phyloP scores from a whole-genome alignment of 2,888 invertebrate genomes.

The Heteromyza rotundicornis region DNA sequence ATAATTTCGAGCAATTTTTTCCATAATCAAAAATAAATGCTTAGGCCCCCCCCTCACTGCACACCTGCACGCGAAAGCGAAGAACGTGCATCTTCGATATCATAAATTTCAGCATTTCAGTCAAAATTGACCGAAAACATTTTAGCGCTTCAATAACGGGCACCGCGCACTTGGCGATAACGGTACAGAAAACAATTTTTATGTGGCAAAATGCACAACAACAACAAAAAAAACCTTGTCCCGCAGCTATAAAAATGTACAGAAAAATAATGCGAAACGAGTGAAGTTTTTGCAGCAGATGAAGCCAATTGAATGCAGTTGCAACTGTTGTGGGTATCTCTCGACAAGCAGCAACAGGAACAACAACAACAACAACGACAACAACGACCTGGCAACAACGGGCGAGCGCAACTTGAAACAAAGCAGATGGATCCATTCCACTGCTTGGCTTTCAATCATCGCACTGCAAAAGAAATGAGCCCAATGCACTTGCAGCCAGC shows the following conservation, averaged over 20 bases:
- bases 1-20: too few relatives aligned
- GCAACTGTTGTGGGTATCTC: not conserved
- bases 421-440: too few relatives aligned
- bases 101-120: not conserved
- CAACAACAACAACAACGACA: conserved; percentile 25
- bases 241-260: not conserved
- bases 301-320: conserved; percentile 51
- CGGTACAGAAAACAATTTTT: conserved; percentile 43
- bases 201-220: conserved; percentile 30
- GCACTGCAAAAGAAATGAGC: too few relatives aligned
- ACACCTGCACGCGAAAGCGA: not conserved
- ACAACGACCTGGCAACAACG: conserved; percentile 25
- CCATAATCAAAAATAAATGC: too few relatives aligned
- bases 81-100: not conserved
- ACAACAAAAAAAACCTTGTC: conserved; percentile 32
- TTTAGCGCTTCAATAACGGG: not conserved
- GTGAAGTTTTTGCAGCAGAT: not conserved
- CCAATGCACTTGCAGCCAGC: too few relatives aligned
- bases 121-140: not conserved
- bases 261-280: too few relatives aligned
- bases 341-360: conserved; percentile 15
- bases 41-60: too few relatives aligned
- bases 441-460: not conserved
- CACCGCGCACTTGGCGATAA: conserved; percentile 28
- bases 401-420: too few relatives aligned